Evolutionary conservation across 2,113 vertebrate species (phyloP).

Genomic region (Tachycineta bicolor): DNA sequence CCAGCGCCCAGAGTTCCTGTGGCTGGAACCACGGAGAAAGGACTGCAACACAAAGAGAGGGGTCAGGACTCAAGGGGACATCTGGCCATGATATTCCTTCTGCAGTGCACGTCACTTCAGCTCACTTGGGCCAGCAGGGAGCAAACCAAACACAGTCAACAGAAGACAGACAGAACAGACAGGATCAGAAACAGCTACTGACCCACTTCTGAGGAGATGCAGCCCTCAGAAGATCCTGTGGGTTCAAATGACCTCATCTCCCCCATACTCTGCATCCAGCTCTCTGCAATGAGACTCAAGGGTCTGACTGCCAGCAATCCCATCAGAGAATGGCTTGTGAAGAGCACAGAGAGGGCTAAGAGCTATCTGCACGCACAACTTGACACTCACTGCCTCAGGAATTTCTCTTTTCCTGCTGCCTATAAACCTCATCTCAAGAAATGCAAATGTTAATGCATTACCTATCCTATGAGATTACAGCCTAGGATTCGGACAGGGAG

Average conservation of each 20-base stretch:
- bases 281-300: too few species aligned
- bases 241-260: not conserved
- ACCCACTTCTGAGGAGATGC: not conserved
- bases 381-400: not conserved
- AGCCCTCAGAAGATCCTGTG: not conserved
- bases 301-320: too few species aligned
- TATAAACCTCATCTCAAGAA: not conserved
- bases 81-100: not conserved
- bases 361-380: too few species aligned
- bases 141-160: not conserved
- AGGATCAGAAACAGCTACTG: not conserved
- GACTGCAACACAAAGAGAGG: constrained; percentile 72
- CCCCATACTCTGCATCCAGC: not conserved
- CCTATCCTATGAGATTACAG: not conserved
- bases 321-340: too few species aligned
- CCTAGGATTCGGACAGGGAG: not conserved
- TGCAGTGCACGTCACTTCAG: not conserved
- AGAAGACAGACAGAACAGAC: not conserved
- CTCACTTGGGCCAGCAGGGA: not conserved
- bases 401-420: not conserved
- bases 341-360: too few species aligned
- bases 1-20: constrained; percentile 75
- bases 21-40: constrained; percentile 81
- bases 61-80: not conserved
- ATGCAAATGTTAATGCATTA: not conserved